Conservation (phyloP, 2,888 invertebrate genomes). For the Amblyteles armatorius region DNA sequence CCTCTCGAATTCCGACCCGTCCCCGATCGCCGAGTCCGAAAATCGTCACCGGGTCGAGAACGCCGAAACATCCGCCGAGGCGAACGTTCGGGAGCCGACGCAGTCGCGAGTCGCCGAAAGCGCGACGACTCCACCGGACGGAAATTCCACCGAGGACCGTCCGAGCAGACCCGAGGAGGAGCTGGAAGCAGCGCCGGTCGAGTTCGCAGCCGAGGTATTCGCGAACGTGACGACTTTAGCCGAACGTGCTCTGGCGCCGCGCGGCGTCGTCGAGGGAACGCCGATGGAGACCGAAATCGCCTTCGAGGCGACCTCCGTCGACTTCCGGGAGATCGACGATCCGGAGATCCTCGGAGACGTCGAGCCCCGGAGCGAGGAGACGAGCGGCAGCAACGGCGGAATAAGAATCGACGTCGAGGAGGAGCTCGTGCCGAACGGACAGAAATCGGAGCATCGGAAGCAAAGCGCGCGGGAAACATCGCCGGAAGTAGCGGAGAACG, state of each 20-base stretch:
- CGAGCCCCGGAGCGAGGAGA: background rate
- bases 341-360: conserved; percentile 23
- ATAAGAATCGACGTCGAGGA: conserved; percentile 20
- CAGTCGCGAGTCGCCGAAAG: background rate
- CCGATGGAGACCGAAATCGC: conserved; percentile 68
- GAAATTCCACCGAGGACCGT: conserved; percentile 9
- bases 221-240: conserved; percentile 64
- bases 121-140: background rate
- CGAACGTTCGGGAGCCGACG: background rate
- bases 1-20: conserved; percentile 44
- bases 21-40: conserved; percentile 32
- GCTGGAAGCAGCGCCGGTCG: conserved; percentile 56
- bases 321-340: conserved; percentile 65
- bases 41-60: conserved; percentile 18
- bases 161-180: conserved; percentile 44
- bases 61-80: conserved; percentile 2
- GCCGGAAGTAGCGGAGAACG: background rate
- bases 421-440: conserved; percentile 53
- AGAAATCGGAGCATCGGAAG: conserved; percentile 3
- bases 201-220: conserved; percentile 69
- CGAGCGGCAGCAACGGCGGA: background rate
- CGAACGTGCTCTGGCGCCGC: conserved; percentile 48
- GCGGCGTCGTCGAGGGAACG: conserved; percentile 61
- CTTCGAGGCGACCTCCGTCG: conserved; percentile 61
- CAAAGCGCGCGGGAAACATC: background rate